Evolutionary conservation across 2,797 vertebrate species (phyloP).

Genomic region (Spondyliosoma cantharus): DNA sequence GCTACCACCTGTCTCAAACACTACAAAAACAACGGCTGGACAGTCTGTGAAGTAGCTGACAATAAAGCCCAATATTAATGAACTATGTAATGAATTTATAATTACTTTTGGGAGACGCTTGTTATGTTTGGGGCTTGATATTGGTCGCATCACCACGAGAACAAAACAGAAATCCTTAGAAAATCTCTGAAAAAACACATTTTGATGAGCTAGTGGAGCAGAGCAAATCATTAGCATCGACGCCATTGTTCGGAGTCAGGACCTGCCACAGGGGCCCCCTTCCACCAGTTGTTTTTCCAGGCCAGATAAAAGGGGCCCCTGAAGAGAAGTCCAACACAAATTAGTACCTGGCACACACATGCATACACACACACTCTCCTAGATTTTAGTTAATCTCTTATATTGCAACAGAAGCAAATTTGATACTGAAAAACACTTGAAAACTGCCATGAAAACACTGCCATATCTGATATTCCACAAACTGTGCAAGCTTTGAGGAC

Average conservation of each 20-base stretch:
- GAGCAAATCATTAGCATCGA: constrained; percentile 15
- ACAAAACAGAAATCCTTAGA: background rate
- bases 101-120: background rate
- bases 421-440: background rate
- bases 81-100: background rate
- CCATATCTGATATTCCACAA: background rate
- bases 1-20: background rate
- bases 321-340: constrained; percentile 31
- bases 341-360: constrained; percentile 12
- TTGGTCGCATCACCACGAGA: background rate
- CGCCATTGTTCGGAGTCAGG: constrained; percentile 38
- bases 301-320: constrained; percentile 21
- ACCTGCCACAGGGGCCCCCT: constrained; percentile 19
- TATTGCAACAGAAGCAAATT: background rate
- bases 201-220: constrained; percentile 29
- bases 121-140: background rate
- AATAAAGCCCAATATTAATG: background rate
- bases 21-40: background rate
- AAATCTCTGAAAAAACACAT: background rate
- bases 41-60: background rate
- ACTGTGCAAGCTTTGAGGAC: background rate
- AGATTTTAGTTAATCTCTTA: constrained; percentile 4
- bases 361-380: background rate
- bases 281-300: constrained; percentile 19
- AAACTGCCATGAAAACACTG: background rate